phyloP scores from a whole-genome alignment of 2,888 invertebrate species.

The Merodon equestris region DNA sequence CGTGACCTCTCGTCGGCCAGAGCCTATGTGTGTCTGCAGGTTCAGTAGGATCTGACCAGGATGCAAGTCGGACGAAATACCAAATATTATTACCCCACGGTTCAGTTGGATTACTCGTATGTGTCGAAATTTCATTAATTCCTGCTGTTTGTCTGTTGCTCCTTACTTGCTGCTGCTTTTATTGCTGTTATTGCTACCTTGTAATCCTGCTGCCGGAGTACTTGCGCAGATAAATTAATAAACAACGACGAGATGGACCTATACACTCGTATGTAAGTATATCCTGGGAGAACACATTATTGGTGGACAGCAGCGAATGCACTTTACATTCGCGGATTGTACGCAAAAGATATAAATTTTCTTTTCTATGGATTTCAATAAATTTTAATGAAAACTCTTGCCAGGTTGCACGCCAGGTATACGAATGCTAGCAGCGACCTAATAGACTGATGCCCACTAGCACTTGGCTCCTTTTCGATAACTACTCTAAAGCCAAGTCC shows the following conservation, averaged over 20 bases:
- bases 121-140: conserved; percentile 67
- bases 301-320: no score
- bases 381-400: no score
- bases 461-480: no score
- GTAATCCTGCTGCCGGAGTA: conserved; percentile 28
- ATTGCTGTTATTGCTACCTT: conserved; percentile 7
- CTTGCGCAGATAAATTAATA: conserved; percentile 62
- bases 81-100: conserved; percentile 43
- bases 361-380: no score
- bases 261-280: no score
- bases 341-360: no score
- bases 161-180: conserved; percentile 20
- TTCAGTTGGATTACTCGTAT: conserved; percentile 62
- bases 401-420: no score
- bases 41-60: conserved; percentile 10
- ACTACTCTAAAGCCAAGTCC: no score
- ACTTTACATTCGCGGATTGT: no score
- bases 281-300: no score
- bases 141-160: conserved; percentile 36
- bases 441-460: no score
- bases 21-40: neutral
- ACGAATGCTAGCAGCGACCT: no score
- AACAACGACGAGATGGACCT: conserved; percentile 10
- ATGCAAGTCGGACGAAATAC: conserved; percentile 10
- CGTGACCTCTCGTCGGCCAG: conserved; percentile 18